Base-by-base conservation (phyloP, 2,797 vertebrate species). In the Coreius guichenoti region DNA sequence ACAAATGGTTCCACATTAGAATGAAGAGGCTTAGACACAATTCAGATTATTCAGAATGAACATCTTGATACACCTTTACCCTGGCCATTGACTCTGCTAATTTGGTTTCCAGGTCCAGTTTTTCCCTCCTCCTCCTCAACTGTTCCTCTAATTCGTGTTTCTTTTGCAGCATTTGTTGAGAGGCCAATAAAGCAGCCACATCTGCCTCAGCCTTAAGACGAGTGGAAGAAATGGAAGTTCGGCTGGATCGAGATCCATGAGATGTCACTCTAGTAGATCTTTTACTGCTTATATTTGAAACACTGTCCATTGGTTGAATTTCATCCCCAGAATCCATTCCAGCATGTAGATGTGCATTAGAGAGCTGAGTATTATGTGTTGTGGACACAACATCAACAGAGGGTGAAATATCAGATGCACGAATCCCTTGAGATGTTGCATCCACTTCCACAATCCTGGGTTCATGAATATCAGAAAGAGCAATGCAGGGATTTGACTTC, bases 191-290 rank as follows among this genome's bases (percentile, higher is more conserved):
- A 31, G 73, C 73, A 75, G 73, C 47, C 47, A 75, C 5, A 3
- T 75, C 73, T 51, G 17, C 72, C 23, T 51, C 26, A 51, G 47
- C 73, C 29, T 54, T 75, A 54, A 75, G 73, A 33, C 17, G 26
- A 23, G 45, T 73, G 16, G 45, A 73, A 2, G 23, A 73, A 47
- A 51, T 51, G 8, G 72, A 75, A 33, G 29, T 54, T 31, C 72
- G 26, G 11, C 72, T 13, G 2, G 17, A 75, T 51, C 2, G 26
- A 33, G 73, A 51, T 13, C 73, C 17, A 75, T 54, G 73, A 75
- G 47, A 75, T 75, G 26, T 6, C 4, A 3, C 29, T 54, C 17
- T 17, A 68, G 26, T 31, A 29, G 47, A 74, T 5, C 47, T 12
- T 51, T 74, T n/a, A n/a, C n/a, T n/a, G n/a, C n/a, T n/a, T n/a